These are phyloP conservation scores for Batillaria attramentaria DNA, from an alignment of 1,140 invertebrate genomes.

Conservation along the genomic window DNA sequence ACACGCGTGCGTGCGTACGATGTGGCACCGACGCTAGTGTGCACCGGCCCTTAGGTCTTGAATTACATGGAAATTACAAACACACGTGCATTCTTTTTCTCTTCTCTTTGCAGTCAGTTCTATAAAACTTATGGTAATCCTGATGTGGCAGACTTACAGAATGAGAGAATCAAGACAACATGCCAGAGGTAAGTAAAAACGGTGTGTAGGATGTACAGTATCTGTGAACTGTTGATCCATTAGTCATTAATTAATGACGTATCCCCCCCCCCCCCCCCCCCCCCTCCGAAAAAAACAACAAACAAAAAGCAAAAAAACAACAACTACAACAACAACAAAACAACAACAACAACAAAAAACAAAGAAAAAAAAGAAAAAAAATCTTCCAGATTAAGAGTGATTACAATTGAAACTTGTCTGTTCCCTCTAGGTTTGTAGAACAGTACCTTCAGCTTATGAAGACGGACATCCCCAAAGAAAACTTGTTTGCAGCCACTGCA, in stretches of 20 bases:
- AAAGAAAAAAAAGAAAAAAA: background rate
- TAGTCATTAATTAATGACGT: background rate
- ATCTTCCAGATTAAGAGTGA: no score
- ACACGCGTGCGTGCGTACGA: background rate
- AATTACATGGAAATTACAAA: background rate
- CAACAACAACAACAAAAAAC: background rate
- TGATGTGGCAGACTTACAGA: slow-evolving; percentile 33
- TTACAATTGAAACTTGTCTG: no score
- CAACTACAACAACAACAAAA: background rate
- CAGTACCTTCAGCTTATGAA: no score
- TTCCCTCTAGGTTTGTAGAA: no score
- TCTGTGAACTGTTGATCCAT: background rate
- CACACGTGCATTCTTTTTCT: background rate
- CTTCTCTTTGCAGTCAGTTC: slow-evolving; percentile 29
- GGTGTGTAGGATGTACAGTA: background rate
- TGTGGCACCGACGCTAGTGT: no score
- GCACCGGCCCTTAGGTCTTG: no score
- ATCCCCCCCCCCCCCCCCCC: no score
- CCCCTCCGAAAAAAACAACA: no score
- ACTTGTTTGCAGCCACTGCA: background rate
- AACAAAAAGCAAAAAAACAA: background rate
- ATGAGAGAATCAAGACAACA: slow-evolving; percentile 27
- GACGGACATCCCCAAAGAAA: background rate
- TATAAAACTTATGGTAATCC: slow-evolving; percentile 38
- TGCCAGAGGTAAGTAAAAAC: slow-evolving; percentile 21